These are phyloP conservation scores for Pelosia muscerda DNA, from an alignment of 2,888 invertebrate genomes.

Conservation along the genomic window DNA sequence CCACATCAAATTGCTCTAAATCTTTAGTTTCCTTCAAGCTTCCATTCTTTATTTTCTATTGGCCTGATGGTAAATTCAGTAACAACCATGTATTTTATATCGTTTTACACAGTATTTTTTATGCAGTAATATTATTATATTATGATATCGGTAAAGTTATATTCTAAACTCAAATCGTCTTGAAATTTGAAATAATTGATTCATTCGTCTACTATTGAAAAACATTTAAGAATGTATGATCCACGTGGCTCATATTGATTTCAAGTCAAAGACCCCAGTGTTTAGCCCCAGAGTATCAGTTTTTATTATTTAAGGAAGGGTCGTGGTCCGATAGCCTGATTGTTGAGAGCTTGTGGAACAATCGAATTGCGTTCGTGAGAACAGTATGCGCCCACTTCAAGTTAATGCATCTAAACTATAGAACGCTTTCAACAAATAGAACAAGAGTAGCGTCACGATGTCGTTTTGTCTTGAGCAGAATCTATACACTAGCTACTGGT, in stretches of 20 bases:
- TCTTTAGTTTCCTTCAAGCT: too few relatives aligned
- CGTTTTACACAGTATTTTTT: too few relatives aligned
- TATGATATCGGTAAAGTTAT: neutral
- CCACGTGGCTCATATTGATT: constrained; percentile 38
- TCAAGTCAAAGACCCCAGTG: constrained; percentile 44
- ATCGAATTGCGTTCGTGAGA: constrained; percentile 80
- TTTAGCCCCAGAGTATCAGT: constrained; percentile 59
- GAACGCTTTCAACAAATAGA: constrained; percentile 54
- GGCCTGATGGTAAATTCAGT: too few relatives aligned
- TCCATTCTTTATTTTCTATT: too few relatives aligned
- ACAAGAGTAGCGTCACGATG: constrained; percentile 53
- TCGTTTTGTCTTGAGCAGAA: constrained; percentile 43
- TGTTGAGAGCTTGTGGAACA: constrained; percentile 80
- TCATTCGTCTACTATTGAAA: constrained; percentile 40
- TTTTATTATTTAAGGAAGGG: constrained; percentile 70
- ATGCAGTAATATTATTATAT: too few relatives aligned
- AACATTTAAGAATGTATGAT: constrained; percentile 43
- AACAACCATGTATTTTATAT: too few relatives aligned
- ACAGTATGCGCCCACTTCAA: constrained; percentile 66
- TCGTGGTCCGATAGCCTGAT: constrained; percentile 80
- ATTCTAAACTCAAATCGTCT: neutral
- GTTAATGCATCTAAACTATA: constrained; percentile 59
- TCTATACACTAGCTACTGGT: constrained; percentile 29
- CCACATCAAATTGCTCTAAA: too few relatives aligned
- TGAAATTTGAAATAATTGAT: constrained; percentile 19